A percentile compares a stretch with the other conserved stretches of the same genome.
Evolutionary conservation across 2,113 vertebrate genomes (phyloP).

Genomic region (Podocnemis expansa): DNA sequence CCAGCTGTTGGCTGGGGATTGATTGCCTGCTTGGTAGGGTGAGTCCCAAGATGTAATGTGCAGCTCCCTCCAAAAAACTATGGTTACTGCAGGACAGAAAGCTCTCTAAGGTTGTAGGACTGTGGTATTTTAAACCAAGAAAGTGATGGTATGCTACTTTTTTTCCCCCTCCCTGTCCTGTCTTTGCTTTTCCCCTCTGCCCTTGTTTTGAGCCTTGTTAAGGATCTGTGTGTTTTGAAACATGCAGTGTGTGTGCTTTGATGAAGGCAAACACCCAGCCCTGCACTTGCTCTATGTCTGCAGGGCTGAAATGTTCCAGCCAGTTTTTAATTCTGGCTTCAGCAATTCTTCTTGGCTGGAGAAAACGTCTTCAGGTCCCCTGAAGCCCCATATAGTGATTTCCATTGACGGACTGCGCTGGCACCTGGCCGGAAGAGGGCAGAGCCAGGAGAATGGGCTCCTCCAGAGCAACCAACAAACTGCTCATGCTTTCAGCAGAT

Average conservation of each 20-base stretch:
- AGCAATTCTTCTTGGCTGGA: not conserved
- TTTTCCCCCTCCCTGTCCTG: accelerated
- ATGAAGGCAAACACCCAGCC: accelerated
- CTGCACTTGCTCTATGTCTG: accelerated
- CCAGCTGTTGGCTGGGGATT: not conserved
- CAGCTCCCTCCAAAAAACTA: not conserved
- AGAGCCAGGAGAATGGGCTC: conserved; percentile 22
- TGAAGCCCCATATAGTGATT: not conserved
- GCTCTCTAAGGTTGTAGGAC: not conserved
- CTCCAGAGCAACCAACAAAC: conserved; percentile 16
- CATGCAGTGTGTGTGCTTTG: not conserved
- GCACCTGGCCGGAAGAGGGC: conserved; percentile 20
- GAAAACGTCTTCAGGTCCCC: not conserved
- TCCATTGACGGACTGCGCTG: conserved; percentile 20
- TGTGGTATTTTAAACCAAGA: accelerated
- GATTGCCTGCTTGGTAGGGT: not conserved
- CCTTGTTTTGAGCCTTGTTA: not conserved
- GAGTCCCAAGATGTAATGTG: accelerated
- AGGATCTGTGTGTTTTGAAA: not conserved
- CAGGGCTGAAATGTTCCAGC: accelerated
- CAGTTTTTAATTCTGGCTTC: accelerated
- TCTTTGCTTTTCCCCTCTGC: not conserved
- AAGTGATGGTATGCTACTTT: accelerated
- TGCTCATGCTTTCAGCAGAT: conserved; percentile 55
- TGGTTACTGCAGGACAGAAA: not conserved